Evolutionary conservation across 2,113 vertebrate genomes (phyloP), one percentile per base, ranked within the genome.

Genomic region (Columbina picui): DNA sequence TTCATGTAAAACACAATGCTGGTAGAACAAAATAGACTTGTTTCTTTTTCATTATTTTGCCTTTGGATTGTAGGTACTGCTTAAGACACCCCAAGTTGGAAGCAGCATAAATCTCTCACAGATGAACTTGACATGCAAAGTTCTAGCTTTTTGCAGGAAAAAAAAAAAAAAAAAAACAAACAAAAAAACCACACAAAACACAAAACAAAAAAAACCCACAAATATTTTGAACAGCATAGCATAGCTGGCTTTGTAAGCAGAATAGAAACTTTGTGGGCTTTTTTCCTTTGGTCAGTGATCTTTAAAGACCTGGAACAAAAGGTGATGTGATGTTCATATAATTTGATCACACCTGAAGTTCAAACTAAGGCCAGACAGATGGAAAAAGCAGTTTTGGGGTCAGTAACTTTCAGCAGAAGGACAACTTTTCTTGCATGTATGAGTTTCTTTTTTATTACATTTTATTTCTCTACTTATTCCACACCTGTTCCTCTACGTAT

Each of bases 271-370:
- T 80, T 25, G 9, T 36, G 2, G 3, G 0, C 3, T 22, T 71
- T 70, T 63, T 65, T 9, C 13, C 7, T 34, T 9, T 45, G 45
- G 89, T 50, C 77, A 89, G 36, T 69, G 60, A 73, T 25, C 80
- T 79, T 70, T 56, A 82, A 94, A 55, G 81, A 89, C 65, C 49
- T 61, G 11, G 43, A 86, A 80, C 59, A 91, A 90, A 95, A 91
- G 36, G 20, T 60, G 34, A 80, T 63, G 25, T 14, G 64, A 76
- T 60, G 52, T 47, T 81, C 75, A 84, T 59, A 88, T 74, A 16
- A 80, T 74, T 68, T 67, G 23, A 47, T 80, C 50, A 81, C 79
- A 86, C 55, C 36, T 86, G 9, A 71, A 94, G 84, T 70, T 92
- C 90, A 93, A 81, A 90, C 43, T 70, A 63, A 49, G 76, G 81